These are phyloP conservation scores for Jordanella pulchra DNA, from an alignment of 2,797 vertebrate species.

Conservation along the genomic window DNA sequence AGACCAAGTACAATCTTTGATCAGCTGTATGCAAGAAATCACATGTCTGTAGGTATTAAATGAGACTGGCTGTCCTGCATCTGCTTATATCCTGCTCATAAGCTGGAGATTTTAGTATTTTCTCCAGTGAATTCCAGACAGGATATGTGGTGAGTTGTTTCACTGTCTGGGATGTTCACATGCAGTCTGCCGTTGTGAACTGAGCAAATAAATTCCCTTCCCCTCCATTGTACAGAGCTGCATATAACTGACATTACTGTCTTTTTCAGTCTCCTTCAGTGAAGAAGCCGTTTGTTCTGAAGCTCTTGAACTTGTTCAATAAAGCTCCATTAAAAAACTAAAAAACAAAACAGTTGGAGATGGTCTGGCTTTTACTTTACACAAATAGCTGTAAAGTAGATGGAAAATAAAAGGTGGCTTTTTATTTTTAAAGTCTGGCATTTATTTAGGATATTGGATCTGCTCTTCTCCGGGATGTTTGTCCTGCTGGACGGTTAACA, in stretches of 20 bases:
- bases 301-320: neutral
- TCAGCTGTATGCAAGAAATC: neutral
- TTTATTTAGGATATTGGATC: no score
- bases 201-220: conserved; percentile 25
- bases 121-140: conserved; percentile 39
- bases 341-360: no score
- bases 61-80: conserved; percentile 22
- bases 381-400: no score
- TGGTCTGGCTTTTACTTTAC: neutral
- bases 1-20: conserved; percentile 1
- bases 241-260: neutral
- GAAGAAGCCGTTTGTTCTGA: neutral
- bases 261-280: neutral
- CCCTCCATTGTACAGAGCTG: neutral
- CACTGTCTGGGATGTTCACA: conserved; percentile 20
- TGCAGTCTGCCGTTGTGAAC: conserved; percentile 11
- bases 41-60: neutral
- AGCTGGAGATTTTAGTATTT: conserved; percentile 38
- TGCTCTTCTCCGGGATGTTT: no score
- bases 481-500: no score
- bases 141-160: conserved; percentile 35
- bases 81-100: conserved; percentile 4
- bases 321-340: neutral
- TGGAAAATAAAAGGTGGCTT: no score
- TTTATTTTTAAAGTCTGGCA: no score